Evolutionary conservation across 2,113 vertebrate species (phyloP), one percentile per base, ranked within the genome.

Genomic region (Tamias sibiricus): DNA sequence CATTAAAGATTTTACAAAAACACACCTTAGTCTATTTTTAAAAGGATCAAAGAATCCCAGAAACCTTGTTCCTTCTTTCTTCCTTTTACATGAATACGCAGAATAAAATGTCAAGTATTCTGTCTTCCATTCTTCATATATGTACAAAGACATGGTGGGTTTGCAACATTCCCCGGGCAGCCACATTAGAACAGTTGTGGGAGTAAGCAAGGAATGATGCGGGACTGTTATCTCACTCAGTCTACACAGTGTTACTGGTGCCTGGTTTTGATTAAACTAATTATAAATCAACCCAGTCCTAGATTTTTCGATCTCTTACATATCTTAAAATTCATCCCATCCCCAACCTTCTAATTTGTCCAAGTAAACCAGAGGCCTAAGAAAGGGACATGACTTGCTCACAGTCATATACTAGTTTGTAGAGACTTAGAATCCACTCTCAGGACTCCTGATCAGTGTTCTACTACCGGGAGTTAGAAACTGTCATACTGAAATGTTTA

Each of bases 1-100:
- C 54, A 93, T 91, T 40, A 26, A 93, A 89, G 37, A 93, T 90
- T 84, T 91, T 42, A 81, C 85, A 95, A 84, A 47, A 54, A 90
- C 37, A 87, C 14, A 86, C 0, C 37, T 8, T 47, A 79, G 13
- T 76, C 49, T 94, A 42, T 82, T 75, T 83, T 69, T 93, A 91
- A 66, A 57, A 90, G 47, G 8, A 87, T 92, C 52, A 81, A 71
- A 20, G 30, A 79, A 90, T 85, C 68, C 22, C 74, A 52, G 76
- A 92, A 97, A 52, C 4, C 57, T 64, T 77, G 47, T 49, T 49
- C 47, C 17, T 26, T 96, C 42, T 20, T 40, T 76, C 20, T 83
- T 68, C 30, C 49, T 69, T 82, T 91, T 52, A 80, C 17, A 57
- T 68, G 32, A 87, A 44, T 12, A 19, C 8, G 72, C 17, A 72